Evolutionary conservation across 2,113 vertebrate species (phyloP).

Genomic region (Coryphaenoides rupestris): DNA sequence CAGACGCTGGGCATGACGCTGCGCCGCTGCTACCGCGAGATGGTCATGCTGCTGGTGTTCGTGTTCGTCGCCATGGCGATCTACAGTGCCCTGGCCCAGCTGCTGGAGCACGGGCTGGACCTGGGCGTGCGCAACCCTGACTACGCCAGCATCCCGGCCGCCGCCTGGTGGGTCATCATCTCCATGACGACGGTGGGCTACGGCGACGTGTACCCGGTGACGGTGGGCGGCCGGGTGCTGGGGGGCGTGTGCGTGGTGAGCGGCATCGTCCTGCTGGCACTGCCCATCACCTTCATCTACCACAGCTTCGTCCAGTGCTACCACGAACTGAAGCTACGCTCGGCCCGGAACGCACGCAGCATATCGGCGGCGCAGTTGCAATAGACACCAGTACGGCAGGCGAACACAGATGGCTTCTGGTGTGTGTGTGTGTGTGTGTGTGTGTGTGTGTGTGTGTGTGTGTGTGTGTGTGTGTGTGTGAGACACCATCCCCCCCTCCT

Average conservation of each 20-base stretch:
- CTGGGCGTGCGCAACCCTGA: conserved; percentile 87
- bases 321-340: conserved; percentile 92
- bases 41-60: conserved; percentile 98
- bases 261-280: conserved; percentile 91
- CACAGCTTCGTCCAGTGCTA: conserved; percentile 99
- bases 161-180: conserved; percentile 99
- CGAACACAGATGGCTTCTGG: too few relatives aligned
- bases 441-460: too few relatives aligned
- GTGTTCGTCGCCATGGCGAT: conserved; percentile 97
- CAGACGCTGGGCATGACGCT: conserved; percentile 97
- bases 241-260: conserved; percentile 98
- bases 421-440: too few relatives aligned
- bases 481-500: too few relatives aligned
- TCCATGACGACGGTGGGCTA: conserved; percentile 99
- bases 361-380: conserved; percentile 81
- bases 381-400: conserved; percentile 52
- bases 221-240: conserved; percentile 90
- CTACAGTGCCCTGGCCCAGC: conserved; percentile 95
- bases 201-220: conserved; percentile 97
- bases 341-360: conserved; percentile 85
- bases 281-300: conserved; percentile 98
- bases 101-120: conserved; percentile 94
- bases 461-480: neutral
- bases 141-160: conserved; percentile 95
- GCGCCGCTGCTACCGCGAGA: conserved; percentile 93